These are phyloP conservation scores for Hippocampus zosterae DNA, from an alignment of 2,113 vertebrate genomes.

Conservation along the genomic window DNA sequence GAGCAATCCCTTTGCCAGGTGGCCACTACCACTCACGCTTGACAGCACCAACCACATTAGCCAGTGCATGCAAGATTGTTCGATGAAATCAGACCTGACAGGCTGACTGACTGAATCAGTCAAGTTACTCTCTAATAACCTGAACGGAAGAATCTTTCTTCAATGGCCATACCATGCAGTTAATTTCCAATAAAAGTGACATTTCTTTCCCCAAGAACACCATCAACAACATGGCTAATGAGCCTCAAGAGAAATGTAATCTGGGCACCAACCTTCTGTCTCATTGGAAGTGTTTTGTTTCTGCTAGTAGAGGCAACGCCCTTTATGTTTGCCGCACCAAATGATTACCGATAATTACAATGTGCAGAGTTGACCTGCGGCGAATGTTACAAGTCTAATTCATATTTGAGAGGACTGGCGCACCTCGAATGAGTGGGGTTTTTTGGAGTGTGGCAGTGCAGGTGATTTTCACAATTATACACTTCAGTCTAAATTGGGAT, in stretches of 20 bases:
- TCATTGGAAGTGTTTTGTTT: slow-evolving; percentile 4
- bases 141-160: neutral
- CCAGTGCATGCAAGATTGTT: neutral
- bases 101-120: slow-evolving; percentile 11
- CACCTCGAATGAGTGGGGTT: slow-evolving; percentile 42
- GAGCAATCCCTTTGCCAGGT: slow-evolving; percentile 33
- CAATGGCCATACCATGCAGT: neutral
- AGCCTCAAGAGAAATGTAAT: slow-evolving; percentile 7
- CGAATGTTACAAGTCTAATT: slow-evolving; percentile 38
- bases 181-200: neutral
- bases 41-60: slow-evolving; percentile 16
- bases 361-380: slow-evolving; percentile 16
- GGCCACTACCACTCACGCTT: slow-evolving; percentile 25
- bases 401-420: slow-evolving; percentile 41
- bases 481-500: slow-evolving; percentile 2
- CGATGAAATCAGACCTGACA: slow-evolving; percentile 10
- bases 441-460: slow-evolving; percentile 38
- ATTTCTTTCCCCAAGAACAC: neutral
- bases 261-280: slow-evolving; percentile 10
- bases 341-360: slow-evolving; percentile 44
- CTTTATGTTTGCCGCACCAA: slow-evolving; percentile 30
- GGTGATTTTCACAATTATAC: slow-evolving; percentile 30
- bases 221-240: neutral
- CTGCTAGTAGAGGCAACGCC: slow-evolving; percentile 19
- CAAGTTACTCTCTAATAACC: neutral